Evolutionary conservation across 2,888 invertebrate species (phyloP).

Genomic region (Scaptodrosophila latifasciaeformis): DNA sequence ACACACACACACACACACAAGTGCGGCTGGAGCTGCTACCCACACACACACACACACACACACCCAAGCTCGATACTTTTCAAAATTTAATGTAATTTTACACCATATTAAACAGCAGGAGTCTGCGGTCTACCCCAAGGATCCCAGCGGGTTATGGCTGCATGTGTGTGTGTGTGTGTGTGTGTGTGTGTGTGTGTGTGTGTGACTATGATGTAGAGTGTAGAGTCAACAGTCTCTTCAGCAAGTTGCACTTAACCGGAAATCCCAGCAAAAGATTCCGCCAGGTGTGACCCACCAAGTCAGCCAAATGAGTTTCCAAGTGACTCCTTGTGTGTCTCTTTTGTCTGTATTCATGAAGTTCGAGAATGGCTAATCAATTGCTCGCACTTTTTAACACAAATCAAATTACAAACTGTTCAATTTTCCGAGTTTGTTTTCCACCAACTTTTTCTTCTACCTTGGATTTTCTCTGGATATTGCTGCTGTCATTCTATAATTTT

Average conservation of each 20-base stretch:
- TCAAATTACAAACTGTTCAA: slow-evolving; percentile 66
- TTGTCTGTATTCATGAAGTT: slow-evolving; percentile 38
- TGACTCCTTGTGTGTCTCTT: slow-evolving; percentile 1
- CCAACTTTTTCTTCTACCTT: not conserved
- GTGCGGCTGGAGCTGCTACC: not conserved
- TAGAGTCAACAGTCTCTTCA: too few relatives aligned
- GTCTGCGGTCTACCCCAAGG: slow-evolving; percentile 28
- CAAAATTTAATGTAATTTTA: slow-evolving; percentile 64
- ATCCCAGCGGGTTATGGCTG: not conserved
- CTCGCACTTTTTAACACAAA: slow-evolving; percentile 69
- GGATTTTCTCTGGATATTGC: too few relatives aligned
- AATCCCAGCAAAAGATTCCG: too few relatives aligned
- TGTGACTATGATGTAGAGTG: too few relatives aligned
- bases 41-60: too few relatives aligned
- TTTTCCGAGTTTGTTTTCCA: slow-evolving; percentile 15
- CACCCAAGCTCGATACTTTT: slow-evolving; percentile 46
- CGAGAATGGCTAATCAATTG: slow-evolving; percentile 64
- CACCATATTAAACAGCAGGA: slow-evolving; percentile 62
- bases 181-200: slow-evolving; percentile 9
- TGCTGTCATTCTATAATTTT: too few relatives aligned
- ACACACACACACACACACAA: slow-evolving; percentile 6
- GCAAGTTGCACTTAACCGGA: too few relatives aligned
- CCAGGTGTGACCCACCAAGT: too few relatives aligned
- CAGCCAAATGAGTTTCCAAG: not conserved
- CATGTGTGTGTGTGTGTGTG: not conserved